Conservation (phyloP, 2,797 vertebrate genomes). For the Diplodus puntazzo region DNA sequence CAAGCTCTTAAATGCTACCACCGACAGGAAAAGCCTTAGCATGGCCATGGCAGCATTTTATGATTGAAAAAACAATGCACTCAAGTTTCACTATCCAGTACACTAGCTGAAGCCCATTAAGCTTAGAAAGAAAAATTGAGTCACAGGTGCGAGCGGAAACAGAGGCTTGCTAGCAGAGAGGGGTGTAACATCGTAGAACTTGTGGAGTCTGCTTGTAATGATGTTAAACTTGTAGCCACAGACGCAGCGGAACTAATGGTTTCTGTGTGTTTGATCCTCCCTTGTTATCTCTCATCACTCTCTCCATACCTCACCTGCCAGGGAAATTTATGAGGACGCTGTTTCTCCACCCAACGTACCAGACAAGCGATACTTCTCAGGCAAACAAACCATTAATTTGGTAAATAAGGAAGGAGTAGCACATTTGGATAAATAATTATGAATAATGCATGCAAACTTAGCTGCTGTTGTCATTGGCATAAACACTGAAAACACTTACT, state of each 20-base stretch:
- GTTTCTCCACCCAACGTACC: constrained; percentile 58
- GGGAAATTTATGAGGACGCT: constrained; percentile 71
- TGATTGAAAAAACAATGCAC: neutral
- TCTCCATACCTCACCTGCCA: constrained; percentile 71
- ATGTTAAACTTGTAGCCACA: constrained; percentile 46
- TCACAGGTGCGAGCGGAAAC: neutral
- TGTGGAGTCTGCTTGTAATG: constrained; percentile 23
- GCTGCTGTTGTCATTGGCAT: constrained; percentile 47
- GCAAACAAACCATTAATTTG: constrained; percentile 83
- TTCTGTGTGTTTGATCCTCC: constrained; percentile 65
- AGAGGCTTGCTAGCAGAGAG: neutral
- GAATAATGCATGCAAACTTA: constrained; percentile 70
- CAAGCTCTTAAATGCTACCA: neutral
- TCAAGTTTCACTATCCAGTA: neutral
- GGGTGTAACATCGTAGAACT: constrained; percentile 8
- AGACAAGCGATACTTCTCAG: constrained; percentile 72
- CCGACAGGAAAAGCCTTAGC: neutral
- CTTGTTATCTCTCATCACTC: constrained; percentile 72
- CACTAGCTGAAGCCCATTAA: neutral
- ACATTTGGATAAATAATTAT: constrained; percentile 77
- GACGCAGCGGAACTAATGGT: constrained; percentile 68
- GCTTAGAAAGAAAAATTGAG: neutral
- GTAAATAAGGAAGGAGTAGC: constrained; percentile 78
- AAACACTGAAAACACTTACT: constrained; percentile 54
- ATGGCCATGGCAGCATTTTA: neutral